Conservation (phyloP, 2,113 vertebrate species). For the Ictidomys tridecemlineatus region DNA sequence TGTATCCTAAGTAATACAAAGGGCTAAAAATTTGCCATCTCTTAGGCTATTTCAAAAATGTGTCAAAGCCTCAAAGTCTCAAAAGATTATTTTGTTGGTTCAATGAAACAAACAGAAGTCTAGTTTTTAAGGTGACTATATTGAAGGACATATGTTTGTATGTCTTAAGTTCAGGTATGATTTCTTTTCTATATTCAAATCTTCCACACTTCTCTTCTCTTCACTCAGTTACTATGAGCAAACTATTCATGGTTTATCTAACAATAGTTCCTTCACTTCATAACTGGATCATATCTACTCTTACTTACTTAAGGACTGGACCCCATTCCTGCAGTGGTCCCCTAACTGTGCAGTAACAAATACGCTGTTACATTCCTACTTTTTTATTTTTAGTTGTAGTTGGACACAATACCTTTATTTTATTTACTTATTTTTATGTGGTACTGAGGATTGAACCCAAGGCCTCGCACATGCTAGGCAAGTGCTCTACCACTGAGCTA, state of each 20-base stretch:
- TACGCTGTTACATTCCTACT: not conserved
- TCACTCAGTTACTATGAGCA: not conserved
- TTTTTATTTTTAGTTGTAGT: not conserved
- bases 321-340: not conserved
- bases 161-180: not conserved
- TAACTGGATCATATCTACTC: not conserved
- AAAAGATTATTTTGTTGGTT: not conserved
- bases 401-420: too few relatives aligned
- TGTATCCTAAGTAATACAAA: not conserved
- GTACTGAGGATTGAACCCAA: too few relatives aligned
- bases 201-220: not conserved
- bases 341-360: not conserved
- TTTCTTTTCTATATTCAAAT: not conserved
- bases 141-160: not conserved
- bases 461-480: too few relatives aligned
- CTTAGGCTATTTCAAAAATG: not conserved
- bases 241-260: not conserved
- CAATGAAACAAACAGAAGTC: not conserved
- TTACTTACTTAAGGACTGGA: not conserved
- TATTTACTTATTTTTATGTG: too few relatives aligned
- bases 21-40: not conserved
- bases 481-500: too few relatives aligned
- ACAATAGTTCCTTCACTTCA: not conserved
- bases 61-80: not conserved
- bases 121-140: not conserved